Evolutionary conservation across 2,113 vertebrate species (phyloP), one percentile per base, ranked within the genome.

Genomic region (Datnioides undecimradiatus): DNA sequence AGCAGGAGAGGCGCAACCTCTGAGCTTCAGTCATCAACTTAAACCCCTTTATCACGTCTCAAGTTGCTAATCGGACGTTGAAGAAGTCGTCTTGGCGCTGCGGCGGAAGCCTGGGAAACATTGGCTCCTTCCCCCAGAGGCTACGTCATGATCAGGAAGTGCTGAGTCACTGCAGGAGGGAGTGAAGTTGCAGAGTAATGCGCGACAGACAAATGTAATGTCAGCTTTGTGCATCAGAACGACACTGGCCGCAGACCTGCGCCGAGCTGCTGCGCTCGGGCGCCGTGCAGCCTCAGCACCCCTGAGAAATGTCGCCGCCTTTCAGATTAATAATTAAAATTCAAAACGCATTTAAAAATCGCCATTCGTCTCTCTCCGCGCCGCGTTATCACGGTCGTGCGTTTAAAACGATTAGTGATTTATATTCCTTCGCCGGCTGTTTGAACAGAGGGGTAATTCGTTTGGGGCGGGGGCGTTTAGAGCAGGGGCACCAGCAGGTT

Each of bases 281-380:
- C 38, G 52, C 25, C 36, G 27, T 23, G 46, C 29, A 19, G 10
- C 23, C 33, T 36, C 21, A 11, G 11, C 52, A 67, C 21, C 52
- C 62, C 16, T 40, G 21, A 63, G 27, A 59, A 65, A 69, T 40
- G 82, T 76, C 54, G 17, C 7, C 40, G 38, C 52, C 31, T 3
- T n/a, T 16, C 8, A 70, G 54, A 82, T 55, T 1, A 84, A 80
- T 85, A 52, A 76, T 79, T 84, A 43, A 68, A 76, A 76, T 60
- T 43, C 16, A 17, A 69, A 84, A 33, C 43, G 0, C 79, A 73
- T 70, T 80, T 66, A 40, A 76, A 68, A 60, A 46, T 69, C 8
- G 5, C 34, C 46, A 79, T 72, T 83, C 51, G 13, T 29, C 49
- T 60, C 65, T 19, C 57, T 80, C 60, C 78, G 43, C 55, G 8